Conservation (phyloP, 2,888 invertebrate species). For the Strigamia maritima region DNA sequence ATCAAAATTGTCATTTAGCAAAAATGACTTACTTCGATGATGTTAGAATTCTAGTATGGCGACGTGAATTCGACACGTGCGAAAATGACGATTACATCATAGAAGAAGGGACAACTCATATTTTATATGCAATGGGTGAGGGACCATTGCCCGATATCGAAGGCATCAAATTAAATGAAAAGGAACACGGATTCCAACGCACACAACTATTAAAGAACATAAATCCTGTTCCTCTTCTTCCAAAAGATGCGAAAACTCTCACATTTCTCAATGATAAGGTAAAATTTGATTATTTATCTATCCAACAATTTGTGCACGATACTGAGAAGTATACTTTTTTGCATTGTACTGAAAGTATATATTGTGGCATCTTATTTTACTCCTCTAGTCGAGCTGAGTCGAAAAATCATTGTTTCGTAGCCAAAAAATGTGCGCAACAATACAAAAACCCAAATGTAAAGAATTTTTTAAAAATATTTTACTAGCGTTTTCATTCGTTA, state of each 20-base stretch:
- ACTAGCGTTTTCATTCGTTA: too few species aligned
- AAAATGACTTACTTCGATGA: constrained; percentile 54
- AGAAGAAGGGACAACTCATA: constrained; percentile 84
- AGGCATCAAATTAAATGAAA: constrained; percentile 60
- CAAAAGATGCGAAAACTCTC: constrained; percentile 42
- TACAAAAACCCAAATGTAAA: too few species aligned
- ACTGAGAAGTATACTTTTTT: too few species aligned
- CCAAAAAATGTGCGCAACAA: too few species aligned
- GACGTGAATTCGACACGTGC: constrained; percentile 79
- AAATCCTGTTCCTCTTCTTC: constrained; percentile 47
- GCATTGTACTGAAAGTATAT: too few species aligned
- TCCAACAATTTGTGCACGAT: too few species aligned
- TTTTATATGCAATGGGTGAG: constrained; percentile 78
- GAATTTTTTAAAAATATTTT: too few species aligned
- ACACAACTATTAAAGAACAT: constrained; percentile 65
- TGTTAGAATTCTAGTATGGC: constrained; percentile 69
- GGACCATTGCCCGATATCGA: constrained; percentile 67
- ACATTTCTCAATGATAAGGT: constrained; percentile 42
- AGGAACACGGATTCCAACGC: constrained; percentile 70
- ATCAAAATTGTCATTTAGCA: constrained; percentile 71
- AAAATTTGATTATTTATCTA: background rate
- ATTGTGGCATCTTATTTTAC: too few species aligned
- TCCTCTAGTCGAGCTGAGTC: too few species aligned
- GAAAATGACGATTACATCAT: constrained; percentile 65
- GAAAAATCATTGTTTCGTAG: too few species aligned